Percentiles rank a stretch among this genome's conserved stretches.
These are phyloP conservation scores for Oxystoma pomonae DNA, from an alignment of 2,888 invertebrate genomes.

Conservation along the genomic window DNA sequence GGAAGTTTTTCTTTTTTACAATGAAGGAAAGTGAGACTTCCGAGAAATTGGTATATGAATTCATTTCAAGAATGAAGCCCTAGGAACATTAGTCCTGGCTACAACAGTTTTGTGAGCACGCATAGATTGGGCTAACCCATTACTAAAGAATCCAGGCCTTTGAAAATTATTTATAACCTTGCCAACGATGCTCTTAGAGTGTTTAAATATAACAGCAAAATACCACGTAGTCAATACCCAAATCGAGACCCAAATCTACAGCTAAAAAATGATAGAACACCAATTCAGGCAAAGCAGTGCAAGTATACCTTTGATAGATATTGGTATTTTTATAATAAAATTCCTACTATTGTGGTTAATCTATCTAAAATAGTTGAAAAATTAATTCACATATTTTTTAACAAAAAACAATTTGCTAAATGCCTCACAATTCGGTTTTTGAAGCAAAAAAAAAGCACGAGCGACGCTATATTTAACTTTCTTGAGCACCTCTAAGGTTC, in stretches of 20 bases:
- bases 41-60: no score
- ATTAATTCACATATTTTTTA: no score
- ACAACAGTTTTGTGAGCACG: neutral
- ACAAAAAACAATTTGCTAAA: no score
- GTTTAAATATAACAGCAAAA: neutral
- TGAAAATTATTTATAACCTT: neutral
- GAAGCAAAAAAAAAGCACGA: no score
- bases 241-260: no score
- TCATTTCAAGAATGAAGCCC: no score
- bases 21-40: no score
- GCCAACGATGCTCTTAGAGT: neutral
- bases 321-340: neutral
- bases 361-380: no score
- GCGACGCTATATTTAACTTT: no score
- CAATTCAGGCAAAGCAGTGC: neutral
- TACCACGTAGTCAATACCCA: neutral
- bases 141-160: neutral
- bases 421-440: no score
- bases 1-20: no score
- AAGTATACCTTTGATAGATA: neutral
- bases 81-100: neutral
- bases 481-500: no score
- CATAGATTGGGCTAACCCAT: neutral
- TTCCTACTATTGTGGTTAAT: neutral
- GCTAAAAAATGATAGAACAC: neutral